phyloP scores from a whole-genome alignment of 2,113 vertebrate species.

The Syngnathus typhle region DNA sequence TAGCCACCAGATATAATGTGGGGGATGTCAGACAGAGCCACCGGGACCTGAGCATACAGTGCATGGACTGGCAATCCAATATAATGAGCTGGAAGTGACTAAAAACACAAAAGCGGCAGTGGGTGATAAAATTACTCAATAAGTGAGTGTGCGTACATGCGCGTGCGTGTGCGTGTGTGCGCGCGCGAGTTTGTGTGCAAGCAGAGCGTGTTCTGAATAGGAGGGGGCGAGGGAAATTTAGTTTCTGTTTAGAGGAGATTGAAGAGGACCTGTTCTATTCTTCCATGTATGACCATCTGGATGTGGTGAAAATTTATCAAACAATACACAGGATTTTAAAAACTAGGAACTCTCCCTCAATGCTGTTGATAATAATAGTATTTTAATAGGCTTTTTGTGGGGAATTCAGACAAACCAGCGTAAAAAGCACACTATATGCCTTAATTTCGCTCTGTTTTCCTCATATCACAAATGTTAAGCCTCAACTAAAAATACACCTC shows the following conservation, averaged over 20 bases:
- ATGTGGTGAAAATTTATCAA: conserved; percentile 22
- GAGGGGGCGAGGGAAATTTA: conserved; percentile 12
- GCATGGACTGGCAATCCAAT: conserved; percentile 33
- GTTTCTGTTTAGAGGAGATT: conserved; percentile 29
- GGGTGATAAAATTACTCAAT: conserved; percentile 35
- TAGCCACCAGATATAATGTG: conserved; percentile 35
- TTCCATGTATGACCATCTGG: conserved; percentile 6
- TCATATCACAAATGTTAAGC: background rate
- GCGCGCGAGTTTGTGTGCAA: conserved; percentile 19
- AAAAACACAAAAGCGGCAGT: conserved; percentile 25
- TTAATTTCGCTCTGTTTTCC: background rate
- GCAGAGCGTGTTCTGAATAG: conserved; percentile 4
- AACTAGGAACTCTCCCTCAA: background rate
- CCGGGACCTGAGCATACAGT: conserved; percentile 15
- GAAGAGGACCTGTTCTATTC: conserved; percentile 18
- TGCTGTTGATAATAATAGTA: background rate
- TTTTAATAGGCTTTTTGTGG: background rate
- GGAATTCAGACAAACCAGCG: background rate
- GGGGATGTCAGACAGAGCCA: conserved; percentile 37
- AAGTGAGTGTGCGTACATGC: background rate
- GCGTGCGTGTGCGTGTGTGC: too few species aligned
- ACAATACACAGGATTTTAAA: conserved; percentile 8
- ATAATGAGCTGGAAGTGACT: conserved; percentile 46
- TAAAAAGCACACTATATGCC: background rate
- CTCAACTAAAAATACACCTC: background rate